phyloP scores from a whole-genome alignment of 2,113 vertebrate genomes.

The Procavia capensis region DNA sequence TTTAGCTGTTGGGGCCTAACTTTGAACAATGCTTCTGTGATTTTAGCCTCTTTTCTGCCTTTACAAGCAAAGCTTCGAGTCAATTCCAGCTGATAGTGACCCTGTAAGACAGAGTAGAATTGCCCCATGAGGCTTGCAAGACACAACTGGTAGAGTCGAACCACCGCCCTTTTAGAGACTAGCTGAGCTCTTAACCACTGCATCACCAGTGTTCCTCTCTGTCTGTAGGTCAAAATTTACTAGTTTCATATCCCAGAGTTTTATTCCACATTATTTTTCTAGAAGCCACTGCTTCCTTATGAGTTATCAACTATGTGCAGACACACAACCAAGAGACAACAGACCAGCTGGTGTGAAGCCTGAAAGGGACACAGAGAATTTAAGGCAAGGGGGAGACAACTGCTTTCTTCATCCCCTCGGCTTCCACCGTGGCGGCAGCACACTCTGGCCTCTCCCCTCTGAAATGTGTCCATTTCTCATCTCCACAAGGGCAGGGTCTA shows the following conservation, averaged over 20 bases:
- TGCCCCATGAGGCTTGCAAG: no score
- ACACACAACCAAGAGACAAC: accelerated
- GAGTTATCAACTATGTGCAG: neutral
- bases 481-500: neutral
- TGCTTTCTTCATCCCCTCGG: accelerated
- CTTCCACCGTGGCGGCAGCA: neutral
- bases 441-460: neutral
- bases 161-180: no score
- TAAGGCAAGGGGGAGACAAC: no score
- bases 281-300: neutral
- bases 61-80: no score
- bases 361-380: neutral
- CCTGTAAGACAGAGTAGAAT: no score
- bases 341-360: accelerated
- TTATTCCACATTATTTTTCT: neutral
- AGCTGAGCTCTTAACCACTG: no score
- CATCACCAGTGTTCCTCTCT: neutral
- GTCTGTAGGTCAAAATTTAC: neutral
- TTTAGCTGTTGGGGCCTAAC: neutral
- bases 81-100: no score
- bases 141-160: no score
- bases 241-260: neutral
- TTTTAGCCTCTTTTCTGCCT: neutral
- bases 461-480: no score
- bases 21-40: neutral